phyloP scores from a whole-genome alignment of 2,797 vertebrate species.

The Sebastes trivittatus region DNA sequence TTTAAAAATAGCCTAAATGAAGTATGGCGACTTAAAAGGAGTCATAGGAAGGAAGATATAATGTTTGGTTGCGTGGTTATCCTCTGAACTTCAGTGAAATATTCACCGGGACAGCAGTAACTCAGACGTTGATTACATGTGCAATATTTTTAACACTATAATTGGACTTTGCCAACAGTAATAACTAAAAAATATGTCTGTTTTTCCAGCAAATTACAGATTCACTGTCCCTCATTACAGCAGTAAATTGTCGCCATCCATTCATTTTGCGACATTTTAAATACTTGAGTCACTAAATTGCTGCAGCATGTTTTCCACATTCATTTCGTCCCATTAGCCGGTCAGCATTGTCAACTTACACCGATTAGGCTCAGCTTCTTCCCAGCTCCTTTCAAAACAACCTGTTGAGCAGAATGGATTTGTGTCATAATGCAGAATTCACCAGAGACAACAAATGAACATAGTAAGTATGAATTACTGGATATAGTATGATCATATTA shows the following conservation, averaged over 20 bases:
- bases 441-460: neutral
- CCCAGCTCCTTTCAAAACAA: constrained; percentile 82
- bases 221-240: neutral
- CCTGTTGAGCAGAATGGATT: constrained; percentile 62
- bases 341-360: constrained; percentile 71
- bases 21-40: neutral
- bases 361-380: constrained; percentile 85
- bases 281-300: neutral
- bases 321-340: neutral
- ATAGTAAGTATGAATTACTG: neutral
- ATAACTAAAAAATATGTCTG: neutral
- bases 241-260: neutral
- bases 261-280: neutral
- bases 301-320: neutral
- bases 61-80: neutral
- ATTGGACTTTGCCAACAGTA: neutral
- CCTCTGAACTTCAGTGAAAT: neutral
- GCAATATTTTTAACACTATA: neutral
- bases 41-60: neutral
- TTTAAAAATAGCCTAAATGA: neutral
- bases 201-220: constrained; percentile 9
- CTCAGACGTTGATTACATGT: neutral
- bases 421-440: neutral
- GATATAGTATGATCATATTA: constrained; percentile 32
- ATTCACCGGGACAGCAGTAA: neutral